A percentile compares a stretch with the other conserved stretches of the same genome.
Conservation (phyloP, 2,797 vertebrate genomes). For the Hoplostethus mediterraneus region DNA sequence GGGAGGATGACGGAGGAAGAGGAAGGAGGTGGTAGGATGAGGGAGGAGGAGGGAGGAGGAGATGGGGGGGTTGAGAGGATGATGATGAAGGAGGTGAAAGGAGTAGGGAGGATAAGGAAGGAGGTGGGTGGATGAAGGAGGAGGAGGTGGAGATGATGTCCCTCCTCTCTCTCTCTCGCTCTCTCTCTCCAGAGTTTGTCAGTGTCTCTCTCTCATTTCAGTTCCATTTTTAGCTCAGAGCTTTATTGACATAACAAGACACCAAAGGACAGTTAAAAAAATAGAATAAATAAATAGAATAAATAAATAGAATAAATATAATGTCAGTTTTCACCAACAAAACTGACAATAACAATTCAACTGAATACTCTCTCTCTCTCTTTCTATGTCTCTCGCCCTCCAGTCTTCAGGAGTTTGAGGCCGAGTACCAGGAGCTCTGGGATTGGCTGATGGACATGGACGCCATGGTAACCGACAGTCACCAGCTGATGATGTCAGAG, state of each 20-base stretch:
- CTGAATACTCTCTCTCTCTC: not conserved
- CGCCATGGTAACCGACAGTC: slow-evolving; percentile 95
- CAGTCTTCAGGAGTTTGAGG: slow-evolving; percentile 96
- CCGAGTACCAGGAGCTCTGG: slow-evolving; percentile 96
- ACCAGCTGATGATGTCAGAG: slow-evolving; percentile 98
- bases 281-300: too few relatives aligned
- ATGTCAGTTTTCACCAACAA: too few relatives aligned
- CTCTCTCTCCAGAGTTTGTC: too few relatives aligned
- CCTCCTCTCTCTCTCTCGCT: too few relatives aligned
- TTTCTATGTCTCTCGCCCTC: slow-evolving; percentile 57
- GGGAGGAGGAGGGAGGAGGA: slow-evolving; percentile 16
- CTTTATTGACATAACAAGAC: too few relatives aligned
- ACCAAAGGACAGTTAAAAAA: too few relatives aligned
- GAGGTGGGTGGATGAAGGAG: too few relatives aligned
- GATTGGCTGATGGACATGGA: slow-evolving; percentile 99
- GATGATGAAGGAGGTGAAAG: not conserved
- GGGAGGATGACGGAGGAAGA: slow-evolving; percentile 19
- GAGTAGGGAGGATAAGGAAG: not conserved
- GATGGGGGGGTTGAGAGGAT: not conserved
- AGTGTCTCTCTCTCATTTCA: too few relatives aligned
- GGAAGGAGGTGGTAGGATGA: slow-evolving; percentile 27
- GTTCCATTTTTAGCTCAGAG: too few relatives aligned
- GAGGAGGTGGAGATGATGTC: too few relatives aligned
- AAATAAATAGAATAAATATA: too few relatives aligned
- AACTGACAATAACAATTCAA: too few relatives aligned